Percentiles rank a stretch among this genome's conserved stretches.
Conservation (phyloP, 2,888 invertebrate species). For the Lycophotia porphyrea region DNA sequence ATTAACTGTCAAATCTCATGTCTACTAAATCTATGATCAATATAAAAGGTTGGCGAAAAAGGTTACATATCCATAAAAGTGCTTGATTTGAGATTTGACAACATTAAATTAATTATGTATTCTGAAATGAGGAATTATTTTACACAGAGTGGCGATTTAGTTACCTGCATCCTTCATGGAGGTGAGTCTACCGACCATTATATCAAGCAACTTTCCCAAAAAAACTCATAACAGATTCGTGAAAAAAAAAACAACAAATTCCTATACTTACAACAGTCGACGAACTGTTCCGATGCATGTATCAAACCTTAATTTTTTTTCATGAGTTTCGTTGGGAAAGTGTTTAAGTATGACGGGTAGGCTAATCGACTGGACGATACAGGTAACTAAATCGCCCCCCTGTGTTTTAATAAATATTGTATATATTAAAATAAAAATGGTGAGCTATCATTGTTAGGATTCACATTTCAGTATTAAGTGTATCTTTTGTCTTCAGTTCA, state of each 20-base stretch:
- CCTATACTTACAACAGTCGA: neutral
- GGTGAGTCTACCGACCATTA: neutral
- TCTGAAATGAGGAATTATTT: neutral
- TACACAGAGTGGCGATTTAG: neutral
- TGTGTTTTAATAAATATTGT: neutral
- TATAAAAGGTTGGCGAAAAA: too few species aligned
- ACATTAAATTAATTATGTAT: neutral
- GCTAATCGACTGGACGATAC: neutral
- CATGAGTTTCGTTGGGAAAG: neutral
- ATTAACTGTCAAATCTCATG: too few species aligned
- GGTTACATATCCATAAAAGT: neutral
- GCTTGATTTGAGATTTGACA: neutral
- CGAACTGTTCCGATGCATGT: neutral
- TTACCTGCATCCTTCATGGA: neutral
- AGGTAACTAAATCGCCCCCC: neutral
- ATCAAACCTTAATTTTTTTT: neutral
- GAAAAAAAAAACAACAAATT: neutral
- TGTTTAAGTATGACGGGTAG: neutral
- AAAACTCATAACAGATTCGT: neutral
- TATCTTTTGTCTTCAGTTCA: constrained; percentile 62
- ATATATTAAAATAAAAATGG: neutral
- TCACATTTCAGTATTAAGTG: constrained; percentile 17
- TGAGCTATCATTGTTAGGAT: neutral
- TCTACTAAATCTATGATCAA: too few species aligned
- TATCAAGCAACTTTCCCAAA: neutral